Percentiles rank a stretch among this genome's conserved stretches.
Evolutionary conservation across 2,797 vertebrate genomes (phyloP).

Genomic region (Sebastes ruberrimus): DNA sequence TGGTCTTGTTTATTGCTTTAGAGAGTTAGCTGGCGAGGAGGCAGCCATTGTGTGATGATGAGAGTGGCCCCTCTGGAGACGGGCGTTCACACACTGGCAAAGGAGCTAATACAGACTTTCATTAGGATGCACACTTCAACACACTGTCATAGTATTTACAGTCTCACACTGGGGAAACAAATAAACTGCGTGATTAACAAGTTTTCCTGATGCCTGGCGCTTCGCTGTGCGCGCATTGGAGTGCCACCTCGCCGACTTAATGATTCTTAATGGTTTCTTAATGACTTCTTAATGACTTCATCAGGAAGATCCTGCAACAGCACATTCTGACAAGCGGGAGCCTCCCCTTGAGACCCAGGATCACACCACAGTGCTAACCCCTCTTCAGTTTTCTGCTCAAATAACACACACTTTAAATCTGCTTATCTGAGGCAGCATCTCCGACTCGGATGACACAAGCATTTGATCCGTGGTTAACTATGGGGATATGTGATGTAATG

Average conservation of each 20-base stretch:
- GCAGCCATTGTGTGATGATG: slow-evolving; percentile 72
- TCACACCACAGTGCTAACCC: slow-evolving; percentile 62
- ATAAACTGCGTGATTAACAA: slow-evolving; percentile 86
- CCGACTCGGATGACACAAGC: slow-evolving; percentile 62
- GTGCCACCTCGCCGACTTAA: slow-evolving; percentile 83
- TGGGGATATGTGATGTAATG: slow-evolving; percentile 55
- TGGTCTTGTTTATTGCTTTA: slow-evolving; percentile 75
- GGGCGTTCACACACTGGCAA: slow-evolving; percentile 57
- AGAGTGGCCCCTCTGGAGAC: slow-evolving; percentile 74
- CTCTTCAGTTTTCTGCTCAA: slow-evolving; percentile 63
- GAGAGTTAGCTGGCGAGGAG: slow-evolving; percentile 67
- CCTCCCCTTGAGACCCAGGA: slow-evolving; percentile 74
- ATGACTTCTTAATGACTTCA: slow-evolving; percentile 88
- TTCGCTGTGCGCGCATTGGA: slow-evolving; percentile 64
- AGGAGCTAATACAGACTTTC: slow-evolving; percentile 73
- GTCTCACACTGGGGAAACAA: slow-evolving; percentile 81
- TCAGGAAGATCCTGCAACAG: slow-evolving; percentile 83
- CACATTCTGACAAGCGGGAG: slow-evolving; percentile 76
- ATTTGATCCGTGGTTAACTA: slow-evolving; percentile 68
- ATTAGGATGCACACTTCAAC: slow-evolving; percentile 76
- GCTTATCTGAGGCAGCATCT: slow-evolving; percentile 69
- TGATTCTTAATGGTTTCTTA: slow-evolving; percentile 88
- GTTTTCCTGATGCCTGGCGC: slow-evolving; percentile 77
- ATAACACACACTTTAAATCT: slow-evolving; percentile 72
- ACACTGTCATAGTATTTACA: slow-evolving; percentile 81